Conservation (phyloP, 2,797 vertebrate species). For the Eupleurogrammus muticus region DNA sequence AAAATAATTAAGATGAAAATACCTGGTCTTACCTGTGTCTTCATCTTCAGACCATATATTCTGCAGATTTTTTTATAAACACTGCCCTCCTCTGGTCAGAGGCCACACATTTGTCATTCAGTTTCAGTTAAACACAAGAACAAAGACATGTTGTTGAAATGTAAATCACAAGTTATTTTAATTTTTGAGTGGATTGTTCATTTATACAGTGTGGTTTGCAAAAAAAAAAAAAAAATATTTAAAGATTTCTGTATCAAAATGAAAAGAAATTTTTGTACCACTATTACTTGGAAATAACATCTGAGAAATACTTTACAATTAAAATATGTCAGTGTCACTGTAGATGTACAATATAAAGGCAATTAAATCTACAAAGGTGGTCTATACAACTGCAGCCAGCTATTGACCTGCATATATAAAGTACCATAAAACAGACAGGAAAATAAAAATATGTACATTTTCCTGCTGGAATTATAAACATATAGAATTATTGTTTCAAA, state of each 20-base stretch:
- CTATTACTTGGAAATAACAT: slow-evolving; percentile 61
- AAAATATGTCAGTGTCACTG: slow-evolving; percentile 82
- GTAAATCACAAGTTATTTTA: slow-evolving; percentile 69
- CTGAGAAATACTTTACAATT: slow-evolving; percentile 91
- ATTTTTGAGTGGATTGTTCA: slow-evolving; percentile 64
- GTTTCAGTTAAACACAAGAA: neutral
- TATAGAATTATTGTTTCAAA: slow-evolving; percentile 44
- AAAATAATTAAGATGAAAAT: too few relatives aligned
- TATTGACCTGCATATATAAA: slow-evolving; percentile 57
- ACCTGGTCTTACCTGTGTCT: too few relatives aligned
- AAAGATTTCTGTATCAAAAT: slow-evolving; percentile 74
- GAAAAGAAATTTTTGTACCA: slow-evolving; percentile 51
- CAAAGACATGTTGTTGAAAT: slow-evolving; percentile 17
- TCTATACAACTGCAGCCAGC: slow-evolving; percentile 78
- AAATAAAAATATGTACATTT: slow-evolving; percentile 74
- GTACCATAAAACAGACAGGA: slow-evolving; percentile 73
- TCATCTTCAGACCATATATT: neutral
- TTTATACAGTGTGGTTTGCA: slow-evolving; percentile 68
- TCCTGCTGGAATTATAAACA: slow-evolving; percentile 66
- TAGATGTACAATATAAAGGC: slow-evolving; percentile 85
- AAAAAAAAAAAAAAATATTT: slow-evolving; percentile 39
- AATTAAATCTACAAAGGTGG: slow-evolving; percentile 78
- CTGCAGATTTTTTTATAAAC: slow-evolving; percentile 35
- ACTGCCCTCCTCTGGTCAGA: slow-evolving; percentile 63
- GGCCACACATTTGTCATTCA: neutral